Base-by-base conservation (phyloP, 37 sponge, comb jelly and placozoan species). In the Mnemiopsis leidyi region DNA sequence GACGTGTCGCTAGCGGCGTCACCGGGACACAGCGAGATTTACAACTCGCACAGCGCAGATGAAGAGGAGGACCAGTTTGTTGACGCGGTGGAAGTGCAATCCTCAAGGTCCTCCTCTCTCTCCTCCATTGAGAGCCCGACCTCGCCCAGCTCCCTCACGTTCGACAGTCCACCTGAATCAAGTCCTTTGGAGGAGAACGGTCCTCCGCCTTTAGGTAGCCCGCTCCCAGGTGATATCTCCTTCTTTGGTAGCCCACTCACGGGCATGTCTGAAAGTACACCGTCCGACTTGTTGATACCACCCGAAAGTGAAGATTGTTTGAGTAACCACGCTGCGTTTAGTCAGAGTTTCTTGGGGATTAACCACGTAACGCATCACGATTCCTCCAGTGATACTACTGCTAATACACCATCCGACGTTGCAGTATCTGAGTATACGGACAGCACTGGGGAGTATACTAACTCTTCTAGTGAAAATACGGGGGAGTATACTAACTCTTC, bases 21-120 rank as follows among this genome's bases (percentile, higher is more conserved):
- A 28, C 90, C 90, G 16, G 90, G 90, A 33, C 1, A 32, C 20
- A 34, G 21, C 34, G 82, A 33, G 3, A 23, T 7, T 82, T 30
- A 82, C 82, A 18, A 30, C 37, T 33, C 21, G 0, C 25, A 85
- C 1, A 36, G 39, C 48, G 25, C 38, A 1, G n/a, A 35, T 13
- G 90, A 85, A 23, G 90, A 85, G n/a, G 90, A 38, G 35, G 79
- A 77, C 32, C 79, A 77, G 40, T 85, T 85, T 26, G 90, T 40
- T 3, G 90, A 85, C 35, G 90, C 90, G 13, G 90, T 85, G 1
- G 90, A 85, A 61, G 90, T 39, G 13, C 61, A 48, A 48, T 48
- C 61, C 61, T 5, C 61, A 18, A 48, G 61, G 13, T 48, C 61
- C 61, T 48, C 61, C 61, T 18, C 13, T n/a, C n/a, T n/a, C 13